These are phyloP conservation scores for Zosterops lateralis DNA, from an alignment of 2,113 vertebrate species.

Conservation along the genomic window DNA sequence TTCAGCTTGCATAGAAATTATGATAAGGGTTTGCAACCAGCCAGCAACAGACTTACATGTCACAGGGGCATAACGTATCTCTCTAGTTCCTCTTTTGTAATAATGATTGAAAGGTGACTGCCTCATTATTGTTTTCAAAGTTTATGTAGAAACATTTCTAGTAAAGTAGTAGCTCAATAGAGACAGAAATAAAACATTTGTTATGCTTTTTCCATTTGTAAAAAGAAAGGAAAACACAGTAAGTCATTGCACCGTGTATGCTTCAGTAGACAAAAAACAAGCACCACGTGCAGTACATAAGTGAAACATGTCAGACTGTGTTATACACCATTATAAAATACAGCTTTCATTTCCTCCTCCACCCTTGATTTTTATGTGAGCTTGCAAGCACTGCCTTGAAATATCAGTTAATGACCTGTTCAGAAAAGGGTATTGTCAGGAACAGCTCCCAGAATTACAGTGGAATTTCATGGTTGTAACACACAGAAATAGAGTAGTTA, in stretches of 20 bases:
- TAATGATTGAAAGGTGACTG: background rate
- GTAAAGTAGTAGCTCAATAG: background rate
- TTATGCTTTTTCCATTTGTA: background rate
- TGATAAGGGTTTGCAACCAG: background rate
- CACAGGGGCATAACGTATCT: accelerated
- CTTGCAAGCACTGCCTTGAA: background rate
- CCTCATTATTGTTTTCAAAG: background rate
- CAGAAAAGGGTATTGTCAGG: background rate
- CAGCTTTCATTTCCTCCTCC: background rate
- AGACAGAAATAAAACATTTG: background rate
- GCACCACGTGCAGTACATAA: background rate
- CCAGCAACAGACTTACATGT: accelerated
- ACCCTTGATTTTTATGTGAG: background rate
- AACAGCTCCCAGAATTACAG: background rate
- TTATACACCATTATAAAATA: background rate
- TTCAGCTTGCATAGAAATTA: background rate
- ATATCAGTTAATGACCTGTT: background rate
- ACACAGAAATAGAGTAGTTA: background rate
- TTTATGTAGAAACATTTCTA: background rate
- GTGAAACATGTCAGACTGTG: background rate
- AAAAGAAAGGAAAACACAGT: background rate
- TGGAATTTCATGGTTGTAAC: background rate
- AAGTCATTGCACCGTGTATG: background rate
- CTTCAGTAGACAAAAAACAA: background rate
- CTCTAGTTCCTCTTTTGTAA: background rate